These are phyloP conservation scores for Montipora efflorescens DNA, from an alignment of 64 coral and sea anemone genomes.

Conservation along the genomic window DNA sequence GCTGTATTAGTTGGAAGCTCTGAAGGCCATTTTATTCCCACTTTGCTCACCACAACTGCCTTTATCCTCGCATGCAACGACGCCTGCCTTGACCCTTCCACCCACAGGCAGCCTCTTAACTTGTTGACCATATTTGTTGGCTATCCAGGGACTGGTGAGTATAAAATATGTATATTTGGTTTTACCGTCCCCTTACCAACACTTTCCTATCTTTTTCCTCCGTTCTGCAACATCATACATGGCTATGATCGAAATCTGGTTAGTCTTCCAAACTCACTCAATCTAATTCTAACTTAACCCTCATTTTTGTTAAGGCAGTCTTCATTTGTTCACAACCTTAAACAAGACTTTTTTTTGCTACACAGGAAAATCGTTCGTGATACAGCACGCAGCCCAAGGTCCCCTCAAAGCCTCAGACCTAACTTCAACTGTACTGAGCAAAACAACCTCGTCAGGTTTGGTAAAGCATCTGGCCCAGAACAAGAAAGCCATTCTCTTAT, in stretches of 20 bases:
- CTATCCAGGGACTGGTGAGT: constrained; percentile 49
- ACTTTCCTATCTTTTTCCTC: neutral
- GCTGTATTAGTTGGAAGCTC: neutral
- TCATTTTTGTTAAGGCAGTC: neutral
- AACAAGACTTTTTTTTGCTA: neutral
- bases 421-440: neutral
- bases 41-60: constrained; percentile 27
- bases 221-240: neutral
- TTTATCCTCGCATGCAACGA: constrained; percentile 26
- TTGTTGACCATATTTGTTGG: constrained; percentile 45
- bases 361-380: constrained; percentile 1
- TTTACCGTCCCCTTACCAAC: neutral
- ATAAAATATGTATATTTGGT: neutral
- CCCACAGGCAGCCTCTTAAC: constrained; percentile 32
- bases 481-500: neutral
- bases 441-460: constrained; percentile 26
- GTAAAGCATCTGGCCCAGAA: neutral
- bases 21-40: constrained; percentile 9
- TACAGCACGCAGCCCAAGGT: neutral
- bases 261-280: neutral
- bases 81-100: neutral
- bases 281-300: neutral
- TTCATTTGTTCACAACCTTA: neutral
- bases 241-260: neutral
- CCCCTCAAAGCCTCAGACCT: constrained; percentile 6